Percentiles rank a stretch among this genome's conserved stretches.
These are phyloP conservation scores for Ranitomeya imitator DNA, from an alignment of 2,113 vertebrate genomes.

Conservation along the genomic window DNA sequence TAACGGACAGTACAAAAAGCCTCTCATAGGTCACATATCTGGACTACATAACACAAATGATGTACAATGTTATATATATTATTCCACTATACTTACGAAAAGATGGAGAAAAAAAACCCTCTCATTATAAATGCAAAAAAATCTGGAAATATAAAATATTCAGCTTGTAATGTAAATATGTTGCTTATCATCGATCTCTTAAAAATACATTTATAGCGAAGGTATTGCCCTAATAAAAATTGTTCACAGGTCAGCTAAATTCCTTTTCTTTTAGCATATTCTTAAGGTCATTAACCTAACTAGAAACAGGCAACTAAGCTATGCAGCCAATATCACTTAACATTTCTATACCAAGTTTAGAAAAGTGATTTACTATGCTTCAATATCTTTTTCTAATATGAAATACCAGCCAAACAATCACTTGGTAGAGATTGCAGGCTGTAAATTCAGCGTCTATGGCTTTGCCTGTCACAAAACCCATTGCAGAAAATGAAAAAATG, in stretches of 20 bases:
- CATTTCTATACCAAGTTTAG: constrained; percentile 45
- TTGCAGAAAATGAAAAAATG: constrained; percentile 16
- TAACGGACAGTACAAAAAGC: constrained; percentile 38
- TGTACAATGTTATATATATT: neutral
- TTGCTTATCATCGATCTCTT: constrained; percentile 24
- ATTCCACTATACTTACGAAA: neutral
- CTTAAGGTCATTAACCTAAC: constrained; percentile 50
- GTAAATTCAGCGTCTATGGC: constrained; percentile 25
- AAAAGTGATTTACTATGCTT: constrained; percentile 38
- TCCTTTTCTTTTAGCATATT: constrained; percentile 54
- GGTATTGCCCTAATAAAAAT: constrained; percentile 46
- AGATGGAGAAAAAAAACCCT: neutral
- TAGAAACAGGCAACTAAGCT: constrained; percentile 50
- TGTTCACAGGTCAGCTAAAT: constrained; percentile 53
- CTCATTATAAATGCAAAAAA: neutral
- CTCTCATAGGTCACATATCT: constrained; percentile 33
- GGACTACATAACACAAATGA: constrained; percentile 27
- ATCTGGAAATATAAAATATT: constrained; percentile 20
- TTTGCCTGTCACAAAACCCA: constrained; percentile 20
- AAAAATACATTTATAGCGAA: constrained; percentile 39
- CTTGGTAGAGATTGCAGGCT: constrained; percentile 43
- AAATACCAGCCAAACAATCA: constrained; percentile 34
- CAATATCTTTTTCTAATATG: constrained; percentile 47
- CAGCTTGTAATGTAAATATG: constrained; percentile 16
- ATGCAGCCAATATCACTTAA: constrained; percentile 54